These are phyloP conservation scores for Sebastes diaconus DNA, from an alignment of 2,797 vertebrate species.

Conservation along the genomic window DNA sequence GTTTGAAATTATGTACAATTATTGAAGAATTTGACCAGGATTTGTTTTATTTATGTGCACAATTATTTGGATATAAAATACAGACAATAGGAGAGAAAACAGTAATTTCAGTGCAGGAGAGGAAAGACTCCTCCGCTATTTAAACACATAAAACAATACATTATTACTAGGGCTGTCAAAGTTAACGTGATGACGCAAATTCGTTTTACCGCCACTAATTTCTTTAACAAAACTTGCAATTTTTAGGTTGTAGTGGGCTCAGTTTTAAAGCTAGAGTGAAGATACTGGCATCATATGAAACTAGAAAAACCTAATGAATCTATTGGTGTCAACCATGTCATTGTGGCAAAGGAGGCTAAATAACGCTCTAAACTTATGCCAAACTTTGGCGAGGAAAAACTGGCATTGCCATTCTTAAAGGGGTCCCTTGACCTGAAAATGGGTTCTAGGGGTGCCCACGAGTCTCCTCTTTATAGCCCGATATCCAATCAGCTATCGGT, in stretches of 20 bases:
- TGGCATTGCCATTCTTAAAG: background rate
- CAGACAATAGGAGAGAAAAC: background rate
- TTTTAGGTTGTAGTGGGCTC: too few species aligned
- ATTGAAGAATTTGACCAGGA: background rate
- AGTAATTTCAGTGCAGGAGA: background rate
- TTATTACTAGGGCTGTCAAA: too few species aligned
- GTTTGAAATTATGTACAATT: background rate
- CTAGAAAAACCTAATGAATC: background rate
- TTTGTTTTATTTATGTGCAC: background rate
- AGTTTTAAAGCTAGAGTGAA: too few species aligned
- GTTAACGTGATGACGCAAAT: too few species aligned
- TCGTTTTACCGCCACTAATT: too few species aligned
- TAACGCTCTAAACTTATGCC: background rate
- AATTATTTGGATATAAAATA: too few species aligned
- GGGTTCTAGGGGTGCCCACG: background rate
- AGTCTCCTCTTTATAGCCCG: background rate
- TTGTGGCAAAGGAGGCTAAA: fast-evolving
- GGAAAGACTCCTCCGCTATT: background rate
- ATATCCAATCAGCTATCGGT: background rate
- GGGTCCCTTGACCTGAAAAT: background rate
- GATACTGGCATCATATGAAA: background rate
- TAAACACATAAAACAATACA: background rate
- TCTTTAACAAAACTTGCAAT: too few species aligned
- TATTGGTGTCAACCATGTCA: background rate
- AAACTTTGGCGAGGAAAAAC: background rate